Evolutionary conservation across 2,888 invertebrate genomes (phyloP), one percentile per base, ranked within the genome.

Genomic region (Erynnis tages): DNA sequence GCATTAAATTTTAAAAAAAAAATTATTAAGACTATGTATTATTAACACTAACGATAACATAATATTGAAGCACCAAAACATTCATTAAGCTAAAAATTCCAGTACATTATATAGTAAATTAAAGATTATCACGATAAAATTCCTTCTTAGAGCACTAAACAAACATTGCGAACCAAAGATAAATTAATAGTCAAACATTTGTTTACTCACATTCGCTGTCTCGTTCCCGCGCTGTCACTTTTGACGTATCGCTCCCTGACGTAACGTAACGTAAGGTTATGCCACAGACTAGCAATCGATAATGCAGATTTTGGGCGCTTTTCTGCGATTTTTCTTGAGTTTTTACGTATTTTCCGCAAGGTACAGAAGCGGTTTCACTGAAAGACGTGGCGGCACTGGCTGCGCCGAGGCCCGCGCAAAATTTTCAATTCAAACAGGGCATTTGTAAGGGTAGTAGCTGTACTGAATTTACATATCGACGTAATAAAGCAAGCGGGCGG

Each of bases 361-460:
- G 25, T 40, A 44, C 63, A 69, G 75, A 75, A 80, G 84, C 76
- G 82, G 73, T 79, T 83, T 82, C 79, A 69, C 85, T 88, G 88
- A 86, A 86, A 87, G 89, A 83, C 89, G 85, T 85, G 64, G 82
- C 78, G 71, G 70, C 75, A 89, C 89, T 89, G 87, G 79, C 82
- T 76, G 82, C 76, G 78, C 63, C 72, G 66, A 69, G 73, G 76
- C 76, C 73, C 76, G 75, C 77, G 83, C 85, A 79, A 85, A 87
- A 89, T 88, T 89, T 88, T 88, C 86, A 87, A 89, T 88, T 89
- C 89, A 88, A 86, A 82, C 85, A 82, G 82, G 86, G 87, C 81
- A 86, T 88, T 85, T 88, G 84, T 88, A 87, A 88, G 89, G 87
- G 89, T 87, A 89, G 88, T 89, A 87, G 87, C 79, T 79, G 82